These are phyloP conservation scores for Ennomos quercinarius DNA, from an alignment of 2,888 invertebrate species.

Conservation along the genomic window DNA sequence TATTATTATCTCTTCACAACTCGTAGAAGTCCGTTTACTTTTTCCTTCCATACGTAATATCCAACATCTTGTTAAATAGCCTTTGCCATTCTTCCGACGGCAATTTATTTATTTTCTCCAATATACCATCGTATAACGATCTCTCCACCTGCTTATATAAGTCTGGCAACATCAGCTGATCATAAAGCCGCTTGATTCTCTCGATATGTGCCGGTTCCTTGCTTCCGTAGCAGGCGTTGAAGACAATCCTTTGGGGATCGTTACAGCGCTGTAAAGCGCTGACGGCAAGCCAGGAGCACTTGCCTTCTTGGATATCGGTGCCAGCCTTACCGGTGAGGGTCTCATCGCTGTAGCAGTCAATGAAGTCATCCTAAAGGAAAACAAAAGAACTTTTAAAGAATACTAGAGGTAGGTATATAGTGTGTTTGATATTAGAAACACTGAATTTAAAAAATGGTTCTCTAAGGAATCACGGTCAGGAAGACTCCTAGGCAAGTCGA, in stretches of 20 bases:
- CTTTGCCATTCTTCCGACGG: conserved; percentile 80
- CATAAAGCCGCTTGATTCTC: conserved; percentile 66
- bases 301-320: conserved; percentile 96
- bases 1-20: too few species aligned
- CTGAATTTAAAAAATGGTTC: too few species aligned
- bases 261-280: conserved; percentile 91
- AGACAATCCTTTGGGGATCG: conserved; percentile 84
- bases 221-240: conserved; percentile 90
- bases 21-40: conserved; percentile 27
- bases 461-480: too few species aligned
- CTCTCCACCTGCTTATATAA: conserved; percentile 90
- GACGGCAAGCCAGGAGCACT: conserved; percentile 97
- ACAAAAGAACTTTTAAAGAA: not conserved
- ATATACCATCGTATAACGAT: conserved; percentile 89
- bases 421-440: too few species aligned
- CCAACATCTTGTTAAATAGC: conserved; percentile 89
- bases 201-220: conserved; percentile 87
- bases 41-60: conserved; percentile 87
- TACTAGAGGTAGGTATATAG: too few species aligned
- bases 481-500: too few species aligned
- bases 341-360: conserved; percentile 95
- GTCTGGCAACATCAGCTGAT: conserved; percentile 89
- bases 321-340: conserved; percentile 94
- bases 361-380: conserved; percentile 89
- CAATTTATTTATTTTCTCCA: conserved; percentile 49